Conservation (phyloP, 2,113 vertebrate species). For the Choloepus hoffmanni region DNA sequence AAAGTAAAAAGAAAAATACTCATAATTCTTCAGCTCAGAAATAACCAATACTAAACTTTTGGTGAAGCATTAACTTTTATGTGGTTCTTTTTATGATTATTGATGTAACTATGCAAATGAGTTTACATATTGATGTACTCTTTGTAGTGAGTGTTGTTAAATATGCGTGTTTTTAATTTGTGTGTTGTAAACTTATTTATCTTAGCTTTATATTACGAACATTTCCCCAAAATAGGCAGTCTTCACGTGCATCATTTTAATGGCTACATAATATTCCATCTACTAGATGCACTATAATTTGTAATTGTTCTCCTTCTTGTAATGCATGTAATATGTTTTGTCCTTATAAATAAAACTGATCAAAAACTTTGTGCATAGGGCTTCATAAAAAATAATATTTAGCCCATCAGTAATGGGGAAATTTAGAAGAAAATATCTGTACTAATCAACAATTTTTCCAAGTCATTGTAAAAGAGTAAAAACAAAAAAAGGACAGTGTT, state of each 20-base stretch:
- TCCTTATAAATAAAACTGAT: neutral
- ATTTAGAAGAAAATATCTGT: neutral
- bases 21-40: neutral
- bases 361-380: neutral
- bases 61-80: neutral
- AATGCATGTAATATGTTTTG: neutral
- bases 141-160: neutral
- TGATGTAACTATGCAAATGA: neutral
- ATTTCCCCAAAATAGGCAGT: neutral
- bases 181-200: neutral
- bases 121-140: neutral
- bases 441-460: neutral
- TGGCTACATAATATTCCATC: neutral
- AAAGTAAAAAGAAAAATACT: slow-evolving; percentile 16
- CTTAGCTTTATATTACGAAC: neutral
- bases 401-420: neutral
- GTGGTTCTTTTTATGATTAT: neutral
- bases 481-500: neutral
- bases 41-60: neutral
- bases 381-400: neutral
- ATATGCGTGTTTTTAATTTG: neutral
- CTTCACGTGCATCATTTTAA: neutral
- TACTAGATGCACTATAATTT: neutral
- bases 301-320: neutral
- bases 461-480: neutral